Evolutionary conservation across 2,797 vertebrate species (phyloP), one percentile per base, ranked within the genome.

Genomic region (Kryptopterus vitreolus): DNA sequence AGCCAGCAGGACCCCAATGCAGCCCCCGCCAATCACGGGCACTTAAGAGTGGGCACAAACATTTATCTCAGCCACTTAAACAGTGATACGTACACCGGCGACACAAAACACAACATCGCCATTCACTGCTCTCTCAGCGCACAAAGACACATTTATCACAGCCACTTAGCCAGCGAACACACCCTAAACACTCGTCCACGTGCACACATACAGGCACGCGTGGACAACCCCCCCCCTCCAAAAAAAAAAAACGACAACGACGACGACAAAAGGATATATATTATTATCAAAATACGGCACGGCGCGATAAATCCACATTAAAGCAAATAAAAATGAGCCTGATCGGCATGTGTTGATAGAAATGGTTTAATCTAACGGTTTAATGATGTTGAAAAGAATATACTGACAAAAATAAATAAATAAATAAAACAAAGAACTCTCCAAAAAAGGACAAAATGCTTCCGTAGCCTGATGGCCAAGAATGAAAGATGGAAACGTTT

Each of bases 1-100:
- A 84, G 89, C 69, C 89, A 76, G 82, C 88, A 83, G 91, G 91
- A 80, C 82, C 88, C 85, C 73, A 90, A 90, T 90, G 90, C 83
- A 74, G 53, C 71, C 69, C n/a, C 73, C 77, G 78, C 86, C 85
- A 85, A 75, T 82, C 85, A 82, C 46, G 77, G 57, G 57, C 66
- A 78, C 65, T 81, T 80, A 62, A n/a, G 61, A 82, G 71, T 78
- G 78, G 73, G 20, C n/a, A 76, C 61, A 78, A 83, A 84, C 85
- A 77, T 76, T 81, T 81, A 86, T 84, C 81, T 84, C 58, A 79
- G 72, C 72, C 79, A 79, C 83, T 86, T 86, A 78, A 85, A 83
- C 79, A 85, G 79, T 77, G 77, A 84, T 84, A 82, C 63, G 68
- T 80, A 81, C 69, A 79, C 85, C 70, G 73, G 31, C 33, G 43